A percentile compares a stretch with the other conserved stretches of the same genome.
Conservation (phyloP, 2,113 vertebrate species). For the Thomomys bottae region DNA sequence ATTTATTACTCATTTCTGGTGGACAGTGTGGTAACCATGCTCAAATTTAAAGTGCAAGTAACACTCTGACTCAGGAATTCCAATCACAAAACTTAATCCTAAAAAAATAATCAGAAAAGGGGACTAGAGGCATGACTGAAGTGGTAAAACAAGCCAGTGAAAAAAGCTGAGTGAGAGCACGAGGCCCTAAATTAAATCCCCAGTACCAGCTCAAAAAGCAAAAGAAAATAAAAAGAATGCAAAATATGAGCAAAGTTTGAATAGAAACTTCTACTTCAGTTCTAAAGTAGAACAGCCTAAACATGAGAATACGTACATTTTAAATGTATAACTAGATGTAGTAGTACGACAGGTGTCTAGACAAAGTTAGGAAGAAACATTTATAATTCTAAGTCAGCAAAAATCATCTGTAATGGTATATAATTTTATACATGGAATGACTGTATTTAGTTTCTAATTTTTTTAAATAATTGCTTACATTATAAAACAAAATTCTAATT, state of each 20-base stretch:
- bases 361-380: slow-evolving; percentile 3
- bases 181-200: too few relatives aligned
- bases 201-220: too few relatives aligned
- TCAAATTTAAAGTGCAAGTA: slow-evolving; percentile 32
- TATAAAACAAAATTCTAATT: neutral
- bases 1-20: slow-evolving; percentile 11
- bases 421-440: neutral
- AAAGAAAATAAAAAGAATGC: too few relatives aligned
- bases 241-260: neutral
- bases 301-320: neutral
- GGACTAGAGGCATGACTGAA: too few relatives aligned
- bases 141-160: too few relatives aligned
- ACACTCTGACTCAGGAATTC: neutral
- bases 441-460: slow-evolving; percentile 24
- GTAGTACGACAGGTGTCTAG: neutral
- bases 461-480: slow-evolving; percentile 16
- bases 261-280: neutral
- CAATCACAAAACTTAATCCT: slow-evolving; percentile 28
- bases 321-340: neutral
- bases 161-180: too few relatives aligned
- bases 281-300: slow-evolving; percentile 6
- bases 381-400: slow-evolving; percentile 24
- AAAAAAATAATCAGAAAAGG: slow-evolving; percentile 42
- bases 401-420: neutral
- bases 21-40: neutral